Evolutionary conservation across 2,888 invertebrate genomes (phyloP), one percentile per base, ranked within the genome.

Genomic region (Ophioninae sp.): DNA sequence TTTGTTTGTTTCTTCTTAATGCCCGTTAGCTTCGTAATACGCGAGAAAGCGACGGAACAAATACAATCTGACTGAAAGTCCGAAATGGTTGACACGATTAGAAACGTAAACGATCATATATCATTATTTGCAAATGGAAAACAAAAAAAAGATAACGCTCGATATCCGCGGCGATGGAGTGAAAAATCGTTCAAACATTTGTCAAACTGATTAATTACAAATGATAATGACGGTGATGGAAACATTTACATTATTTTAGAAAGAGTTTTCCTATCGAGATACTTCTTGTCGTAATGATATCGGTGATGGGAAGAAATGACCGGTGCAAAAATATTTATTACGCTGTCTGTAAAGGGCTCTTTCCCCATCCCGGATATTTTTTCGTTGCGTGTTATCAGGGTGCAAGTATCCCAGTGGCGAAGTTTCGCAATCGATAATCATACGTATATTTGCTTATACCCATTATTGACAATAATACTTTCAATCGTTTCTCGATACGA

Each of bases 61-160:
- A 59, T 74, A 59, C 39, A n/a, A 82, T 70, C n/a, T n/a, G 44
- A 70, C 44, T 61, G 7, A 82, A 23, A 10, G 50, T 65, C 50
- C 64, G 64, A 79, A 64, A 70, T 69, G 64, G 61, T 62, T 50
- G 44, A 50, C 13, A 57, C 39, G 10, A 17, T 73, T 64, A 13
- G 69, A 61, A 50, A 50, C 5, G n/a, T 69, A 64, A 78, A 44
- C 37, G 23, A 77, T 75, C 61, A 65, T 65, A 67, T 68, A 56
- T 30, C 30, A 30, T 41, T 50, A 67, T 72, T 30, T 79, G 62
- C 62, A 30, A 39, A 30, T 30, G 30, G 3, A 30, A 30, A 30
- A 23, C 41, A 62, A 62, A 83, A 17, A 21, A 75, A 67, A 81
- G 21, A n/a, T 64, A 59, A 65, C 56, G 17, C 70, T 67, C 21